These are phyloP conservation scores for Tinamus guttatus DNA, from an alignment of 2,113 vertebrate genomes.

Conservation along the genomic window DNA sequence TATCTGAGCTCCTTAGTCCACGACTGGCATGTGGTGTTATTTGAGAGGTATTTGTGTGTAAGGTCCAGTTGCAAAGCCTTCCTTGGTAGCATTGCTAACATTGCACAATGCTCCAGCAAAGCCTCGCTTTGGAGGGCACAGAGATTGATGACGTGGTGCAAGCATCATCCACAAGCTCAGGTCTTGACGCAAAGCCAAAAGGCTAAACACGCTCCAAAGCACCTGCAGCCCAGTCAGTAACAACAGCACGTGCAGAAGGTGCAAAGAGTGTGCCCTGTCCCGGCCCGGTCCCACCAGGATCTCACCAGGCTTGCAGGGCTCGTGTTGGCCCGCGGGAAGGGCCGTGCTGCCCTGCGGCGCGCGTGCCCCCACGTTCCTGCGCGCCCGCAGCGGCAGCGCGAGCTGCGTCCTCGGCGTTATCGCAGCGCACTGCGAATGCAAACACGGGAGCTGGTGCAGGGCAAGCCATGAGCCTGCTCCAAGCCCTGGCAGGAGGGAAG, in stretches of 20 bases:
- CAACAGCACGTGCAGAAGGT: not conserved
- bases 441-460: not conserved
- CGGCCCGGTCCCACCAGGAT: not conserved
- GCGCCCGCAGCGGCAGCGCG: not conserved
- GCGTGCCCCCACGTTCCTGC: not conserved
- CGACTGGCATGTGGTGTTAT: not conserved
- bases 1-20: accelerated
- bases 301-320: accelerated
- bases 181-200: not conserved
- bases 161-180: accelerated
- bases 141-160: not conserved
- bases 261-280: not conserved
- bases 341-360: not conserved
- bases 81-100: not conserved
- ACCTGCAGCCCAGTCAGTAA: not conserved
- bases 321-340: accelerated
- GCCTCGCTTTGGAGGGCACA: not conserved
- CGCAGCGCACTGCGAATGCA: not conserved
- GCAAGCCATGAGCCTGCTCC: slow-evolving; percentile 21
- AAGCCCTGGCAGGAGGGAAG: not conserved
- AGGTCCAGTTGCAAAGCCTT: not conserved
- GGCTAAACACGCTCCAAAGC: accelerated
- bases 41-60: not conserved
- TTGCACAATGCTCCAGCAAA: not conserved
- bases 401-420: slow-evolving; percentile 32